Conservation (phyloP, 1,140 invertebrate species). For the Diprion similis region DNA sequence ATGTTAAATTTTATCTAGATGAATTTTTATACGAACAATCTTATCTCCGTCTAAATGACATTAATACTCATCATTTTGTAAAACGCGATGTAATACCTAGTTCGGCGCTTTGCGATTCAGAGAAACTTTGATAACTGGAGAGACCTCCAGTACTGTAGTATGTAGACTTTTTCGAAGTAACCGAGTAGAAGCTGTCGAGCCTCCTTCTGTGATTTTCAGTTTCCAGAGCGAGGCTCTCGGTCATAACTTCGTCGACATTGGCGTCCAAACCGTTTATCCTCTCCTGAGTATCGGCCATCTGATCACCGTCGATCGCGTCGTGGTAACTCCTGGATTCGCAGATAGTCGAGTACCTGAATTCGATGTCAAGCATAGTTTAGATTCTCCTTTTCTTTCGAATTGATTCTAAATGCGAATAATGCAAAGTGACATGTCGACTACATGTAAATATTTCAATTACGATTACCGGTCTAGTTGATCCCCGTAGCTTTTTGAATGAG, state of each 20-base stretch:
- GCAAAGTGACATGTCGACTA: not conserved
- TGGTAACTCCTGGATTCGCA: slow-evolving; percentile 53
- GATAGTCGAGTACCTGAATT: slow-evolving; percentile 24
- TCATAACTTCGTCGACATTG: slow-evolving; percentile 44
- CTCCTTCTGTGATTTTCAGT: slow-evolving; percentile 63
- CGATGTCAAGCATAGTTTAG: not conserved
- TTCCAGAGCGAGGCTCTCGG: slow-evolving; percentile 52
- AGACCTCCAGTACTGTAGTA: slow-evolving; percentile 75
- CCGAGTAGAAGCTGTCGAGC: slow-evolving; percentile 81
- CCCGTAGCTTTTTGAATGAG: slow-evolving; percentile 54
- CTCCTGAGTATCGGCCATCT: slow-evolving; percentile 24
- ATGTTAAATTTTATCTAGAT: not conserved
- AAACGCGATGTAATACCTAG: not conserved
- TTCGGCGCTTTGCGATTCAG: slow-evolving; percentile 38
- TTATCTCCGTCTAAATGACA: not conserved
- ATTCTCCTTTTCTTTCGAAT: too few species aligned
- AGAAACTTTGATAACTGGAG: slow-evolving; percentile 67
- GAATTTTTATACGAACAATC: too few species aligned
- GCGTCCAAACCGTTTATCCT: slow-evolving; percentile 1
- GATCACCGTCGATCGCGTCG: slow-evolving; percentile 39
- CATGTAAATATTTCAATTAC: not conserved
- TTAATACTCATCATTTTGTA: too few species aligned
- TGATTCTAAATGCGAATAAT: not conserved
- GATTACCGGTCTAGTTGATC: slow-evolving; percentile 55
- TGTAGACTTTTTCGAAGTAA: slow-evolving; percentile 74